A percentile compares a stretch with the other conserved stretches of the same genome.
phyloP scores from a whole-genome alignment of 2,888 invertebrate species.

The Barypeithes pellucidus region DNA sequence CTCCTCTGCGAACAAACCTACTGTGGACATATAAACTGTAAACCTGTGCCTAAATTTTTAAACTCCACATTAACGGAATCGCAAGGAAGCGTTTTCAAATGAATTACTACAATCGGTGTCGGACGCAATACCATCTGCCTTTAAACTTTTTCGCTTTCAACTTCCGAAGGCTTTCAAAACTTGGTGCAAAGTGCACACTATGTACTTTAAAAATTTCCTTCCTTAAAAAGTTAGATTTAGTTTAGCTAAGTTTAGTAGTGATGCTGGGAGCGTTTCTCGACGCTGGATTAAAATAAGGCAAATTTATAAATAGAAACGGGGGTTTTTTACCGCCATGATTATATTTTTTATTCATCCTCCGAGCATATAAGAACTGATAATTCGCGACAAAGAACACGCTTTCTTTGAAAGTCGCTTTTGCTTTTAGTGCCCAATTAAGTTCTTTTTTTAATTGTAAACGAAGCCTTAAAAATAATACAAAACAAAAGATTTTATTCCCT shows the following conservation, averaged over 20 bases:
- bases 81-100: slow-evolving; percentile 1
- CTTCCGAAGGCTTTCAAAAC: slow-evolving; percentile 7
- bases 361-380: too few relatives aligned
- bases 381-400: too few relatives aligned
- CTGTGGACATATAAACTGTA: too few relatives aligned
- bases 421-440: too few relatives aligned
- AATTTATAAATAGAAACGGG: not conserved
- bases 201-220: slow-evolving; percentile 16
- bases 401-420: too few relatives aligned
- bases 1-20: too few relatives aligned
- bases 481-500: not conserved
- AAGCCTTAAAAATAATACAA: too few relatives aligned
- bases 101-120: slow-evolving; percentile 9
- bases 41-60: too few relatives aligned
- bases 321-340: not conserved
- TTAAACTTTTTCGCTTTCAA: slow-evolving; percentile 15
- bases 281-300: not conserved
- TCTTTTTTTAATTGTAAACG: too few relatives aligned
- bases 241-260: slow-evolving; percentile 6
- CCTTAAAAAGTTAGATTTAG: slow-evolving; percentile 19
- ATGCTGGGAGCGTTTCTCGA: not conserved
- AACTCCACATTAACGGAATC: not conserved
- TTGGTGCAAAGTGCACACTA: slow-evolving; percentile 21
- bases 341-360: too few relatives aligned
- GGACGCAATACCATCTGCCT: not conserved